These are phyloP conservation scores for Pituophis catenifer DNA, from an alignment of 2,113 vertebrate genomes.

Conservation along the genomic window DNA sequence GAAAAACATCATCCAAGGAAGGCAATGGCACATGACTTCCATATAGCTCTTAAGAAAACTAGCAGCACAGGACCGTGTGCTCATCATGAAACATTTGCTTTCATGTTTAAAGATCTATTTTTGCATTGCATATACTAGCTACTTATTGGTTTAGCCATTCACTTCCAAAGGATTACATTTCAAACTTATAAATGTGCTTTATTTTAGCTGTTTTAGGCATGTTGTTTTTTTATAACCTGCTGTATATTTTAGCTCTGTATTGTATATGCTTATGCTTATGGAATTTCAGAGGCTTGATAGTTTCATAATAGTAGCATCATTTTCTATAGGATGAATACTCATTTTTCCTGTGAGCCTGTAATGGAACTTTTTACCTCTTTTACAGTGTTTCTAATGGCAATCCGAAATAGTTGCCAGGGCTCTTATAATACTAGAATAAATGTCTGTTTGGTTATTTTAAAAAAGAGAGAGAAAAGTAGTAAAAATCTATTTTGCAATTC, in stretches of 20 bases:
- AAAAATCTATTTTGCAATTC: not conserved
- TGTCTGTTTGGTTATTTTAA: not conserved
- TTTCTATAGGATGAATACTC: not conserved
- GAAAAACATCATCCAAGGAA: not conserved
- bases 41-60: not conserved
- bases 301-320: not conserved
- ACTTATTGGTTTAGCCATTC: conserved; percentile 12
- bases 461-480: not conserved
- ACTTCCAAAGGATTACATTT: not conserved
- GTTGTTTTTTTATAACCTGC: not conserved
- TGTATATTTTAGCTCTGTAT: not conserved
- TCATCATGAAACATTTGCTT: not conserved
- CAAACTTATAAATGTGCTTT: not conserved
- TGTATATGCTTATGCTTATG: not conserved
- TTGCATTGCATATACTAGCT: conserved; percentile 26
- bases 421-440: not conserved
- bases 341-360: not conserved
- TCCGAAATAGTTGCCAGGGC: not conserved
- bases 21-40: not conserved
- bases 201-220: conserved; percentile 7
- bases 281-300: not conserved
- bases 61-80: not conserved
- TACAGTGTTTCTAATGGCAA: not conserved
- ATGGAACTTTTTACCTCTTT: not conserved
- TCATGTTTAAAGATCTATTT: conserved; percentile 4